phyloP scores from a whole-genome alignment of 2,888 invertebrate species.

The Serripes groenlandicus region DNA sequence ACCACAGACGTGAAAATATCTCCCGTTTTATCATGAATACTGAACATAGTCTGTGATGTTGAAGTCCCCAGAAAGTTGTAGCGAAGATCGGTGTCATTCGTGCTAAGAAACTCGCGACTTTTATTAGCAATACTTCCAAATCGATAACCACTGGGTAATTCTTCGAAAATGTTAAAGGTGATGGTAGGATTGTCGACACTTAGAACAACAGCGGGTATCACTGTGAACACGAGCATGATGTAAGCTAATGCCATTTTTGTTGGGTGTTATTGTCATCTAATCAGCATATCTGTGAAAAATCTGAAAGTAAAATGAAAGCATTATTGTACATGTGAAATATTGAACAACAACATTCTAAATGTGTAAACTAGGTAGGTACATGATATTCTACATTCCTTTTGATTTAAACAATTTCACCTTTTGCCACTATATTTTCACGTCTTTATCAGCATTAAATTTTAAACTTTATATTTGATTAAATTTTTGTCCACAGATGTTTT shows the following conservation, averaged over 20 bases:
- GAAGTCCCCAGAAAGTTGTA: slow-evolving; percentile 60
- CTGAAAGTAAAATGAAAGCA: slow-evolving; percentile 22
- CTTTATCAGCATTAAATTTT: too few species aligned
- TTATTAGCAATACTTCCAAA: slow-evolving; percentile 67
- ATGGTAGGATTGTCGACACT: slow-evolving; percentile 20
- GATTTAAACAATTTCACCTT: too few species aligned
- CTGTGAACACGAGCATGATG: slow-evolving; percentile 23
- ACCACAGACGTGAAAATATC: slow-evolving; percentile 58
- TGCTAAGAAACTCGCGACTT: slow-evolving; percentile 37
- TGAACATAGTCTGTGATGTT: slow-evolving; percentile 56
- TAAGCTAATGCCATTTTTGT: slow-evolving; percentile 37
- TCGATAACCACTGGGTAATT: slow-evolving; percentile 45
- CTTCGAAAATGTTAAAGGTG: slow-evolving; percentile 66
- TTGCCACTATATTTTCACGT: too few species aligned
- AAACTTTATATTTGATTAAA: too few species aligned
- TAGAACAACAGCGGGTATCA: not conserved
- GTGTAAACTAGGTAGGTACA: too few species aligned
- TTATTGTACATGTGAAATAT: too few species aligned
- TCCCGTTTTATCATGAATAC: slow-evolving; percentile 61
- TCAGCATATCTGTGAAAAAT: not conserved
- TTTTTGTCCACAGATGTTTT: too few species aligned
- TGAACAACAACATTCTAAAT: too few species aligned
- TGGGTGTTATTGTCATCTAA: slow-evolving; percentile 13
- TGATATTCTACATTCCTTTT: too few species aligned
- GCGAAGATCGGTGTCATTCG: slow-evolving; percentile 28